Conservation (phyloP, 2,797 vertebrate species). For the Argyrosomus regius region DNA sequence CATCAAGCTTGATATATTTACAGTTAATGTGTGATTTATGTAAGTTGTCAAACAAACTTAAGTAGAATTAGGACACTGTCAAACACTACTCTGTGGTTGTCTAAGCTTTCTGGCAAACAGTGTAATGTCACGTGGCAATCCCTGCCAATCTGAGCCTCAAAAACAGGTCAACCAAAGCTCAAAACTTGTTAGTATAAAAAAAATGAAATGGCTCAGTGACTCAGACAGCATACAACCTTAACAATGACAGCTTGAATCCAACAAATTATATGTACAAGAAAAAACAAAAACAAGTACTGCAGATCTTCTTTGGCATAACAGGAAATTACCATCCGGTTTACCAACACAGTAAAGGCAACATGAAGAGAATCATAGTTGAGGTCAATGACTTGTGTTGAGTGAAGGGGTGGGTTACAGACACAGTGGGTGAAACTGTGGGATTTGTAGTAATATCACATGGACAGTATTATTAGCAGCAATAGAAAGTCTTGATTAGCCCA, state of each 20-base stretch:
- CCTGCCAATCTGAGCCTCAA: neutral
- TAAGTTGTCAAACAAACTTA: conserved; percentile 16
- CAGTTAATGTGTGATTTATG: conserved; percentile 9
- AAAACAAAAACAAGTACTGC: conserved; percentile 26
- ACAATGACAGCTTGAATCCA: conserved; percentile 32
- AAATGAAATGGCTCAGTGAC: conserved; percentile 65
- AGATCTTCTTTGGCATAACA: conserved; percentile 73
- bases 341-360: conserved; percentile 69
- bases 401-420: conserved; percentile 27
- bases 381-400: neutral
- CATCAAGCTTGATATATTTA: conserved; percentile 22
- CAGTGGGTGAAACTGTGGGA: conserved; percentile 10
- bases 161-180: conserved; percentile 19
- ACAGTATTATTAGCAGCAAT: conserved; percentile 75
- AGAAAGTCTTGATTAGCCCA: conserved; percentile 64
- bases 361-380: conserved; percentile 50
- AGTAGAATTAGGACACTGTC: neutral
- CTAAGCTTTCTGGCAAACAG: conserved; percentile 35
- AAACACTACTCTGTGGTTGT: conserved; percentile 12
- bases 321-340: conserved; percentile 64
- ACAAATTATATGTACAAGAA: conserved; percentile 21
- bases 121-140: too few species aligned
- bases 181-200: conserved; percentile 49
- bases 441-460: conserved; percentile 42
- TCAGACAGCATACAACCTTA: conserved; percentile 44